Evolutionary conservation across 1,140 invertebrate species (phyloP).

Genomic region (Stegodyphus dumicola): DNA sequence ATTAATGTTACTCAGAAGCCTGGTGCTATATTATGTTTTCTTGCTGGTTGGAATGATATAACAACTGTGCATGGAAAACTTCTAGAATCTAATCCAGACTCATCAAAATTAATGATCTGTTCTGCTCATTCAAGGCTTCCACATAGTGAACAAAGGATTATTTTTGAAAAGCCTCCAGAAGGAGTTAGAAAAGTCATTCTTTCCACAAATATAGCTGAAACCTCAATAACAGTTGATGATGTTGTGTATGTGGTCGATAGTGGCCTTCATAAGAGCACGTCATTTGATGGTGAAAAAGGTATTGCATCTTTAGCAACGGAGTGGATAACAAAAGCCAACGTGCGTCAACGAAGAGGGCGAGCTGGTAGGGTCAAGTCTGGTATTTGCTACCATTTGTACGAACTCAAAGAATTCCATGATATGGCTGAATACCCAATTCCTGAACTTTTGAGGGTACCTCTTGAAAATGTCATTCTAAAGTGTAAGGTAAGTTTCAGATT

Average conservation of each 20-base stretch:
- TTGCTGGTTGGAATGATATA: conserved; percentile 74
- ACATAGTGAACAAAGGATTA: conserved; percentile 77
- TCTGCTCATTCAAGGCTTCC: conserved; percentile 79
- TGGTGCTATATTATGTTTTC: conserved; percentile 73
- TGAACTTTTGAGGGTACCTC: conserved; percentile 79
- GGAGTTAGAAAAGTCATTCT: conserved; percentile 87
- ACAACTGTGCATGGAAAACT: conserved; percentile 63
- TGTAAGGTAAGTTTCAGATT: conserved; percentile 17
- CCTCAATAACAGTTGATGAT: conserved; percentile 94
- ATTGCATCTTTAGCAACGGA: conserved; percentile 80
- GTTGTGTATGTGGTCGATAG: conserved; percentile 96
- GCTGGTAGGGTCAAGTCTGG: conserved; percentile 88
- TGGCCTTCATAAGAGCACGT: conserved; percentile 89
- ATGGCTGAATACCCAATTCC: conserved; percentile 75
- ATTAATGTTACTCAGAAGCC: conserved; percentile 67
- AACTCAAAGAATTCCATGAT: conserved; percentile 75
- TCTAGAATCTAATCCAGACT: conserved; percentile 63
- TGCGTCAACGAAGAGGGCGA: conserved; percentile 85
- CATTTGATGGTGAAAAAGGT: conserved; percentile 80
- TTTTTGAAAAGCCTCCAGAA: conserved; percentile 73
- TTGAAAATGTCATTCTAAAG: conserved; percentile 81
- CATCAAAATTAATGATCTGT: conserved; percentile 71
- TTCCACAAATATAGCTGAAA: conserved; percentile 96
- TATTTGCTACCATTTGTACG: conserved; percentile 86
- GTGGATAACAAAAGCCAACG: conserved; percentile 92